Percentiles rank a stretch among this genome's conserved stretches.
Evolutionary conservation across 2,888 invertebrate species (phyloP).

Genomic region (Anoplius nigerrimus): DNA sequence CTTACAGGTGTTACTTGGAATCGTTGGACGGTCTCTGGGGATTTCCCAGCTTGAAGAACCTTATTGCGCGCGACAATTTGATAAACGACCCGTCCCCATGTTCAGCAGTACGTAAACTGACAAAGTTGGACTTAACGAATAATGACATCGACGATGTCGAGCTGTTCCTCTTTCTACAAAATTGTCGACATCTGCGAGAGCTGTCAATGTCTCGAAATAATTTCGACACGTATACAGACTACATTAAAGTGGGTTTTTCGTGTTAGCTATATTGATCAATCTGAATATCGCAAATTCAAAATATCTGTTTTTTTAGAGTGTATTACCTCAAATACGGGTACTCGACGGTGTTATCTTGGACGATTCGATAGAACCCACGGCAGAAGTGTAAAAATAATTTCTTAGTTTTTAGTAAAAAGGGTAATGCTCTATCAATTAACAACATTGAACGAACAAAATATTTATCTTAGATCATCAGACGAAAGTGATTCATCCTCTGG

Average conservation of each 20-base stretch:
- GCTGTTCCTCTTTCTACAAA: not conserved
- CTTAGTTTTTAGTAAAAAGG: too few relatives aligned
- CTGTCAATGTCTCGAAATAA: not conserved
- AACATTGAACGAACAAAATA: too few relatives aligned
- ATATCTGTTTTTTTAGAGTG: not conserved
- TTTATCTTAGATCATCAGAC: too few relatives aligned
- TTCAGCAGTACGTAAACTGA: not conserved
- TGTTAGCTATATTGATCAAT: not conserved
- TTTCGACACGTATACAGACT: not conserved
- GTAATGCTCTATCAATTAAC: too few relatives aligned
- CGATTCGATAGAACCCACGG: too few relatives aligned
- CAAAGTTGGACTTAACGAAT: not conserved
- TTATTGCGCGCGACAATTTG: not conserved
- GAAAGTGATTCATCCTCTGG: too few relatives aligned
- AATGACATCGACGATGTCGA: not conserved
- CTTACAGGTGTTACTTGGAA: not conserved
- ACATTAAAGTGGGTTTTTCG: not conserved
- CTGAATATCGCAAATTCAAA: not conserved
- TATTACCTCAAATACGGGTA: not conserved
- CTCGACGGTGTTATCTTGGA: not conserved
- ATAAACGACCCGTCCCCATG: not conserved
- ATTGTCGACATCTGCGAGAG: not conserved
- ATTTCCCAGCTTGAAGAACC: not conserved
- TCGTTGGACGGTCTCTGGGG: not conserved
- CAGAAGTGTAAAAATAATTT: too few relatives aligned